Evolutionary conservation across 2,888 invertebrate genomes (phyloP), one percentile per base, ranked within the genome.

Genomic region (Bellardia bayeri): DNA sequence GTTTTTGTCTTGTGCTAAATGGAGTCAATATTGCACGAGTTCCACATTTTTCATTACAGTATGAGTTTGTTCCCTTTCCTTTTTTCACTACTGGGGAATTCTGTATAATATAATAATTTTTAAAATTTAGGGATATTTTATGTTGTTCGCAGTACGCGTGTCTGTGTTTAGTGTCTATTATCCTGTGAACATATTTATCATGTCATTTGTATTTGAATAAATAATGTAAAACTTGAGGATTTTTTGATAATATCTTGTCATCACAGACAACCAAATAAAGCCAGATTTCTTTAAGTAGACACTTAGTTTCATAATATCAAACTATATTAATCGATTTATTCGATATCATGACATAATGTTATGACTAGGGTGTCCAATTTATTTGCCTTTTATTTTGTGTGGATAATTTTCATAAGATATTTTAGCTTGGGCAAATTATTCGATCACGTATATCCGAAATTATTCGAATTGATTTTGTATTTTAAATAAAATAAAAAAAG

Each of bases 131-230:
- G 16, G 23, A 76, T 58, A 45, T 37, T 68, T 69, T 49, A 90
- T 90, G 88, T 89, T 68, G 40, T 45, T 40, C 16, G 23, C 13
- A 33, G 63, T 91, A 90, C 93, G 92, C 93, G 93, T 93, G 93
- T 87, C 92, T 90, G 91, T 92, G 93, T 93, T 93, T 93, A 93
- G 93, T 91, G 90, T 91, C 92, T 91, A 92, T 93, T 93, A 93
- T 92, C 90, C 90, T 89, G 89, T 85, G 89, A 91, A 89, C 91
- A 92, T 91, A 91, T 92, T 91, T 90, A 90, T 78, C 89, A 81
- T 87, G 89, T 91, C 91, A 89, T 72, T 66, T 82, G 14, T 58
- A n/a, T 63, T 78, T 33, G 33, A 42, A 49, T 61, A 61, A 37
- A 49, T 58, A 68, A 64, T 82, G 78, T 87, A 37, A 66, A 56